Conservation (phyloP, 2,888 invertebrate genomes). For the Cybosia mesomella region DNA sequence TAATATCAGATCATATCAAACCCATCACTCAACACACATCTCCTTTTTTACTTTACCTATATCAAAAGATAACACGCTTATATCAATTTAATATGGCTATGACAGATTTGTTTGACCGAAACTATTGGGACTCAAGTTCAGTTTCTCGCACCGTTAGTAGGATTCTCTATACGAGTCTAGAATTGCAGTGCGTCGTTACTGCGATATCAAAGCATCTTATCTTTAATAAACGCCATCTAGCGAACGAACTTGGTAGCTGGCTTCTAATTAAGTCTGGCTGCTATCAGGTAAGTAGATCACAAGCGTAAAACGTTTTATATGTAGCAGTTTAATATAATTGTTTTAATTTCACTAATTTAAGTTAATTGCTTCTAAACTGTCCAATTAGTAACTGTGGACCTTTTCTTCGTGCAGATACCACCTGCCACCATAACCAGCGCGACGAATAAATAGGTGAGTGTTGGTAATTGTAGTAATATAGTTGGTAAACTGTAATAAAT, state of each 20-base stretch:
- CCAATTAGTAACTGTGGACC: background rate
- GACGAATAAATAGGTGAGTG: too few species aligned
- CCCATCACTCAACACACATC: too few species aligned
- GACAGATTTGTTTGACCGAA: too few species aligned
- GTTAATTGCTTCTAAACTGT: background rate
- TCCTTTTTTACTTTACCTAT: too few species aligned
- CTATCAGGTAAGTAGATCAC: conserved; percentile 15
- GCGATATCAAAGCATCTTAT: conserved; percentile 22
- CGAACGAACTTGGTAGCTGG: conserved; percentile 4
- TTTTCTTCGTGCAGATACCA: background rate
- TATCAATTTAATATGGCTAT: too few species aligned
- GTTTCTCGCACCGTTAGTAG: conserved; percentile 4
- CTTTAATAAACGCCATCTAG: conserved; percentile 27
- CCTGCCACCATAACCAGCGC: background rate
- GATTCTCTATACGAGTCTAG: conserved; percentile 5
- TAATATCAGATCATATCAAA: too few species aligned
- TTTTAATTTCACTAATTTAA: background rate
- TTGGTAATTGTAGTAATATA: too few species aligned
- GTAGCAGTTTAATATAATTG: background rate
- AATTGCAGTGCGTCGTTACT: conserved; percentile 16
- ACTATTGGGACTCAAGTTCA: background rate
- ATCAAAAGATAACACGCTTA: too few species aligned
- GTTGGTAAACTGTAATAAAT: too few species aligned
- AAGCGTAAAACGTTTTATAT: background rate
- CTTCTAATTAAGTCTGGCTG: conserved; percentile 16